A percentile compares a stretch with the other conserved stretches of the same genome.
Conservation (phyloP, 2,888 invertebrate genomes). For the Lithophane semibrunnea region DNA sequence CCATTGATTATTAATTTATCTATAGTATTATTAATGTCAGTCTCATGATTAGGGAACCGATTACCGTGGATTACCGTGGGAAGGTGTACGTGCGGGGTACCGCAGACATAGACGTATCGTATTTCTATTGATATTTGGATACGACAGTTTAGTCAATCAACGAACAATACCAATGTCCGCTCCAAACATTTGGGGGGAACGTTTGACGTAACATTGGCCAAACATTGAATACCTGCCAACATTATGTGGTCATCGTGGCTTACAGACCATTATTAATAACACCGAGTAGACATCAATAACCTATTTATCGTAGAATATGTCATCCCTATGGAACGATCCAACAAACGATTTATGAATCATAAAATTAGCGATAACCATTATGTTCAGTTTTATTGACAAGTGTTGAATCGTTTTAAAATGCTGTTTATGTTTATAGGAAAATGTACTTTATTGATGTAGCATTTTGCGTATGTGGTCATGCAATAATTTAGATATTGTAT, state of each 20-base stretch:
- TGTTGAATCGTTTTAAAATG: slow-evolving; percentile 10
- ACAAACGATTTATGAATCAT: slow-evolving; percentile 40
- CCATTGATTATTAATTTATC: too few relatives aligned
- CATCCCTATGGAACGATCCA: slow-evolving; percentile 24
- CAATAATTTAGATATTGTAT: neutral
- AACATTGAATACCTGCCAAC: slow-evolving; percentile 26
- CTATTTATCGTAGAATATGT: slow-evolving; percentile 15
- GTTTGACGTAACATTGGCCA: too few relatives aligned
- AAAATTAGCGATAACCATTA: slow-evolving; percentile 23
- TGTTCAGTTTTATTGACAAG: slow-evolving; percentile 29
- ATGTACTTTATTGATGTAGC: neutral
- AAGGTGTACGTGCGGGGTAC: too few relatives aligned
- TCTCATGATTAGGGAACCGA: too few relatives aligned
- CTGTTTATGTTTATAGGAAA: neutral
- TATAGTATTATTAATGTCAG: too few relatives aligned
- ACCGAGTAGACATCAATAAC: slow-evolving; percentile 22
- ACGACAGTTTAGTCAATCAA: neutral
- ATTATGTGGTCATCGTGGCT: neutral
- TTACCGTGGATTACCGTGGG: too few relatives aligned
- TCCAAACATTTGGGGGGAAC: too few relatives aligned
- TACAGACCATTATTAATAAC: slow-evolving; percentile 23
- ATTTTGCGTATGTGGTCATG: neutral
- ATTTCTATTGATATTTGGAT: too few relatives aligned
- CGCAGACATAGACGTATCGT: too few relatives aligned
- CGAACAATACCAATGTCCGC: neutral